Conservation (phyloP, 2,113 vertebrate genomes). For the Notiomystis cincta region DNA sequence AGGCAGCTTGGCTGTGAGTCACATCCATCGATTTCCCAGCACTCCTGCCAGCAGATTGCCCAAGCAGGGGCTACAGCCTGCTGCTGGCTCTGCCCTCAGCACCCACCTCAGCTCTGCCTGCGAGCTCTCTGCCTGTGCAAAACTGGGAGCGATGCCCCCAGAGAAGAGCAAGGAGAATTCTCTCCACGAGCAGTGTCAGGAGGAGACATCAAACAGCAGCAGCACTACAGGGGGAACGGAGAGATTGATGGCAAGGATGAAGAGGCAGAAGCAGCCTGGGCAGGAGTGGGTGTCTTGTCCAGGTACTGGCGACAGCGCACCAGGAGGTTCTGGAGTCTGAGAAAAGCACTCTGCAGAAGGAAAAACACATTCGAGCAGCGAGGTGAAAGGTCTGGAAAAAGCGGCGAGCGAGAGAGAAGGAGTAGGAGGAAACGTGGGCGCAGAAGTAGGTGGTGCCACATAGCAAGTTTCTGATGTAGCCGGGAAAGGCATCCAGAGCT, state of each 20-base stretch:
- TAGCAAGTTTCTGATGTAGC: slow-evolving; percentile 56
- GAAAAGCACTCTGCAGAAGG: neutral
- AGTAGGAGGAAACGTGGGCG: slow-evolving; percentile 47
- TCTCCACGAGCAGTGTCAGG: neutral
- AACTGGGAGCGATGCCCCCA: neutral
- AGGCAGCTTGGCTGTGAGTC: neutral
- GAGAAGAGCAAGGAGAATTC: neutral
- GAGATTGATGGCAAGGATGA: neutral
- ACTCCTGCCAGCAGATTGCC: neutral
- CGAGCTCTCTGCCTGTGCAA: accelerated
- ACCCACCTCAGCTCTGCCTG: accelerated
- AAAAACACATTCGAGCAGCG: neutral
- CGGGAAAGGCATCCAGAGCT: slow-evolving; percentile 51
- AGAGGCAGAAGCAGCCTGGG: neutral
- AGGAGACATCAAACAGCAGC: neutral
- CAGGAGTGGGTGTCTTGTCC: slow-evolving; percentile 5
- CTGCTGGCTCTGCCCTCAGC: neutral
- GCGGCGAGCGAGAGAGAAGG: neutral
- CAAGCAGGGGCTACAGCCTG: neutral
- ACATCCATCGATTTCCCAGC: neutral
- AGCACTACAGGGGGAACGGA: neutral
- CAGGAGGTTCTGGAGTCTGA: neutral
- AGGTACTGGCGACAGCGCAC: neutral
- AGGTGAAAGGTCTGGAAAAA: slow-evolving; percentile 52
- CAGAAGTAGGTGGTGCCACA: slow-evolving; percentile 52